phyloP scores from a whole-genome alignment of 2,797 vertebrate genomes.

The Kryptolebias ocellatus region DNA sequence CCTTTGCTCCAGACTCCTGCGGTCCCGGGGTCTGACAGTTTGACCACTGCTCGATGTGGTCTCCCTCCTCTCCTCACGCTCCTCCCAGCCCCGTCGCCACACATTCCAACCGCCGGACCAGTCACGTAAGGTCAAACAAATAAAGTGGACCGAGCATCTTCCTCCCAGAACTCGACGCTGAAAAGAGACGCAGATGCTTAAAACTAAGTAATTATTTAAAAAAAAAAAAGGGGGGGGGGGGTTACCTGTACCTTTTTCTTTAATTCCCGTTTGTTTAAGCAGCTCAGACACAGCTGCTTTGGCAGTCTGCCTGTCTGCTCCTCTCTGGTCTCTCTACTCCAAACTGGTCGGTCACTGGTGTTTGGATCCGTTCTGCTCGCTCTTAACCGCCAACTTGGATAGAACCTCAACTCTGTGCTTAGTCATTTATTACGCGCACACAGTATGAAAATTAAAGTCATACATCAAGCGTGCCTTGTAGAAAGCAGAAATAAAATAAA shows the following conservation, averaged over 20 bases:
- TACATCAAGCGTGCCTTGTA: slow-evolving; percentile 55
- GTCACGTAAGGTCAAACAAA: slow-evolving; percentile 77
- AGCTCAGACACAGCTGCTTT: slow-evolving; percentile 53
- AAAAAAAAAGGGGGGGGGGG: slow-evolving; percentile 18
- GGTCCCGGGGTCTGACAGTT: slow-evolving; percentile 72
- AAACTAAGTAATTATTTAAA: slow-evolving; percentile 16
- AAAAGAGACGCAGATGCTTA: slow-evolving; percentile 10
- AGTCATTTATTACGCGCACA: slow-evolving; percentile 64
- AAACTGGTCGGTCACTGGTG: slow-evolving; percentile 70
- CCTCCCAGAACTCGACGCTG: neutral
- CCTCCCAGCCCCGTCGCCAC: slow-evolving; percentile 71
- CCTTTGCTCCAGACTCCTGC: slow-evolving; percentile 74
- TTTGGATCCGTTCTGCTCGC: slow-evolving; percentile 67
- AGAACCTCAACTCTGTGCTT: slow-evolving; percentile 23
- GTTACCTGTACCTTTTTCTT: slow-evolving; percentile 33
- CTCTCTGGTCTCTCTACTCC: slow-evolving; percentile 50
- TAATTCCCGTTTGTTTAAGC: slow-evolving; percentile 52
- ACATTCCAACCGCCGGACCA: slow-evolving; percentile 72
- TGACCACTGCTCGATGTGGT: slow-evolving; percentile 75
- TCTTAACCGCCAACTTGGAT: slow-evolving; percentile 69
- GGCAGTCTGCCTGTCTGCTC: slow-evolving; percentile 69
- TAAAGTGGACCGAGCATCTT: slow-evolving; percentile 28
- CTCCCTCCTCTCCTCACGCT: slow-evolving; percentile 61
- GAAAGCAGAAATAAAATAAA: slow-evolving; percentile 32
- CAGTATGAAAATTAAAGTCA: slow-evolving; percentile 55